Evolutionary conservation across 2,113 vertebrate genomes (phyloP).

Genomic region (Hydrolagus affinis): DNA sequence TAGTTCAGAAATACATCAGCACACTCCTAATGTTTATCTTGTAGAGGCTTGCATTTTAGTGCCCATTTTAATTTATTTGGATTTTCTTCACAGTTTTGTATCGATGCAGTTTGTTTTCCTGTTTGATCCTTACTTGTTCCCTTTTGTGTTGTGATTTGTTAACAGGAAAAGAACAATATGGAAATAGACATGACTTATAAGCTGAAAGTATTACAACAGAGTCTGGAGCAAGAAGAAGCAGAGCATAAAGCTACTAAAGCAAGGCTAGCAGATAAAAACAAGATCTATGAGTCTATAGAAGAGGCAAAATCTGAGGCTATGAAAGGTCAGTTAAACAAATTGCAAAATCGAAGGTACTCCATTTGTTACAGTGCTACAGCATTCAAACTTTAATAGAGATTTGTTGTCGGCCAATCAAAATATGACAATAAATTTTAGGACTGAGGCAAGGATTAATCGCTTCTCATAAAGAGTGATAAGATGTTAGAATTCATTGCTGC

Average conservation of each 20-base stretch:
- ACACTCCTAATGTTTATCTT: too few species aligned
- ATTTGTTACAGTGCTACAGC: too few species aligned
- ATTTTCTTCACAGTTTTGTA: too few species aligned
- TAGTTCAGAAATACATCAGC: too few species aligned
- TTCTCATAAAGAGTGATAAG: too few species aligned
- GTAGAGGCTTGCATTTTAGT: too few species aligned
- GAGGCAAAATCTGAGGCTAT: conserved; percentile 94
- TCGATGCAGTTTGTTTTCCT: neutral
- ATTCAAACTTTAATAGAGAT: too few species aligned
- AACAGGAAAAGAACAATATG: conserved; percentile 90
- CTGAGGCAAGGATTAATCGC: too few species aligned
- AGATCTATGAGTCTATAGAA: conserved; percentile 93
- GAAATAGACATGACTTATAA: conserved; percentile 97
- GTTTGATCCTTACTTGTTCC: neutral
- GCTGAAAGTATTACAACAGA: conserved; percentile 90
- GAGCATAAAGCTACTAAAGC: conserved; percentile 89
- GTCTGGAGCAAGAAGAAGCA: conserved; percentile 84
- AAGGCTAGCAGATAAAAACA: conserved; percentile 88
- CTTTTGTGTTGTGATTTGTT: conserved; percentile 5
- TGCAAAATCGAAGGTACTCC: neutral
- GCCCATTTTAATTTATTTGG: too few species aligned
- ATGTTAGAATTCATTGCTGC: too few species aligned
- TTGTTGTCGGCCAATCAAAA: too few species aligned
- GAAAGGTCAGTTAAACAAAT: conserved; percentile 67
- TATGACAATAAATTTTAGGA: too few species aligned